These are phyloP conservation scores for Solea solea DNA, from an alignment of 2,113 vertebrate genomes.

Conservation along the genomic window DNA sequence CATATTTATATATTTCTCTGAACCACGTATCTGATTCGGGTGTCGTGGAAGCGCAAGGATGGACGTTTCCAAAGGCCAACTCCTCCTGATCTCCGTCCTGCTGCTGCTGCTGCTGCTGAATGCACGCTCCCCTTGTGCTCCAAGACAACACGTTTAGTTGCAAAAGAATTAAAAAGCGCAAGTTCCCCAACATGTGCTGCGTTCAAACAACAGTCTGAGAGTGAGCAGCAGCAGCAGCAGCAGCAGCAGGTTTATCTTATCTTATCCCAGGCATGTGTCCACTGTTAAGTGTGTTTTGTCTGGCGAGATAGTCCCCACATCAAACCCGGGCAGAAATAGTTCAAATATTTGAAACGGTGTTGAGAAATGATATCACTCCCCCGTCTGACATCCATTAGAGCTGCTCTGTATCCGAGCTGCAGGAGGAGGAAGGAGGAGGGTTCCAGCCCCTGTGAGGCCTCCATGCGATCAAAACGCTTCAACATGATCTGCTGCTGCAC, in stretches of 20 bases:
- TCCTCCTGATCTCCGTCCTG: background rate
- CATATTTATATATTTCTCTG: slow-evolving; percentile 35
- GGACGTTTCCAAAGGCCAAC: slow-evolving; percentile 35
- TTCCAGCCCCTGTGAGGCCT: slow-evolving; percentile 19
- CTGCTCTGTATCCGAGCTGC: slow-evolving; percentile 3
- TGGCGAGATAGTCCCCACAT: slow-evolving; percentile 33
- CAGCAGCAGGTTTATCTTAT: slow-evolving; percentile 3
- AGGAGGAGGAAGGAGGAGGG: background rate
- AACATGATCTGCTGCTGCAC: background rate
- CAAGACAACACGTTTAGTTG: no score
- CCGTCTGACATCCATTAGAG: slow-evolving; percentile 37
- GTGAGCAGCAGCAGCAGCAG: background rate
- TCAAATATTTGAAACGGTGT: slow-evolving; percentile 54
- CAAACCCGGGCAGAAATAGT: slow-evolving; percentile 46
- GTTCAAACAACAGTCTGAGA: background rate
- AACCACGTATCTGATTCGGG: slow-evolving; percentile 57
- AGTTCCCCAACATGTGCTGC: background rate
- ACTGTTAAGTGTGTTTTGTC: slow-evolving; percentile 47
- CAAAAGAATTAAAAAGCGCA: background rate
- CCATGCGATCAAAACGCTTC: background rate
- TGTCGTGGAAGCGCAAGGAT: slow-evolving; percentile 41
- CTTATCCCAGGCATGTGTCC: slow-evolving; percentile 44
- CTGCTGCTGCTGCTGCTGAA: no score
- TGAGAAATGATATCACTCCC: slow-evolving; percentile 46
- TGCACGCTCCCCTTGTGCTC: no score